Evolutionary conservation across 1,140 invertebrate genomes (phyloP).

Genomic region (Platyura marginata): DNA sequence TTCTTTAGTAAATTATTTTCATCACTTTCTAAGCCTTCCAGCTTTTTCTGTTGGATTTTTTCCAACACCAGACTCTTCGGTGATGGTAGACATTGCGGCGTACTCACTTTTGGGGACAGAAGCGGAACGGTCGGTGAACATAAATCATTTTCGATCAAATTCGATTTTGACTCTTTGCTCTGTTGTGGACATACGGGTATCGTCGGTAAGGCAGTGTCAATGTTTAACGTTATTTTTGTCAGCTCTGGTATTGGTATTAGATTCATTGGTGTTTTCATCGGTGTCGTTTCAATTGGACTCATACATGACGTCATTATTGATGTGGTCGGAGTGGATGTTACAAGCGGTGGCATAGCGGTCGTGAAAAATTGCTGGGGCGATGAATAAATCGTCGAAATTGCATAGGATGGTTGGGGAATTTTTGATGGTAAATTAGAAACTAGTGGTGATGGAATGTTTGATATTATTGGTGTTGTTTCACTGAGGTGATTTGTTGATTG

Average conservation of each 20-base stretch:
- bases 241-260: neutral
- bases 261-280: slow-evolving; percentile 6
- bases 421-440: neutral
- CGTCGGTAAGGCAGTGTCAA: neutral
- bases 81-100: neutral
- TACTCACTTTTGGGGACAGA: neutral
- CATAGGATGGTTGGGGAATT: neutral
- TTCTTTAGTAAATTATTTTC: neutral
- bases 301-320: slow-evolving; percentile 6
- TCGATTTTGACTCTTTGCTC: neutral
- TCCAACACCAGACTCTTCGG: neutral
- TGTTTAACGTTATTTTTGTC: neutral
- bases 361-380: slow-evolving; percentile 17
- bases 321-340: slow-evolving; percentile 5
- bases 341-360: slow-evolving; percentile 12
- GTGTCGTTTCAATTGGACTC: slow-evolving; percentile 5
- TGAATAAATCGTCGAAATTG: slow-evolving; percentile 6
- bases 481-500: neutral
- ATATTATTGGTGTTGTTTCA: neutral
- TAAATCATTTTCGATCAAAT: neutral
- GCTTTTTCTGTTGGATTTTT: neutral
- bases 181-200: neutral
- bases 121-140: slow-evolving; percentile 1
- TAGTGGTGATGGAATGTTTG: neutral
- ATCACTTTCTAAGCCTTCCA: slow-evolving; percentile 6